These are phyloP conservation scores for Achlya flavicornis DNA, from an alignment of 2,888 invertebrate genomes.

Conservation along the genomic window DNA sequence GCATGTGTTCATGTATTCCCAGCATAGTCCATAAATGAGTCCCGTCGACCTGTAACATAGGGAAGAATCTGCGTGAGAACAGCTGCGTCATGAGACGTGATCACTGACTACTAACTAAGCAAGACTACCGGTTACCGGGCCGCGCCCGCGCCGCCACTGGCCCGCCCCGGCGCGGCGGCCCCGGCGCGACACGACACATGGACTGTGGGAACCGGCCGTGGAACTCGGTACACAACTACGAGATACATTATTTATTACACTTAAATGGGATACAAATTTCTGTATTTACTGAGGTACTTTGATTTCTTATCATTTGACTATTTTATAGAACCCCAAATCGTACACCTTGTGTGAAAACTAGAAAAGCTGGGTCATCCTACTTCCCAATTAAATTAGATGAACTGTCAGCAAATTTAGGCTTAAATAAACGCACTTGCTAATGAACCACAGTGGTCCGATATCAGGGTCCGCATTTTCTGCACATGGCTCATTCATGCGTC, in stretches of 20 bases:
- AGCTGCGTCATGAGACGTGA: slow-evolving; percentile 43
- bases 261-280: neutral
- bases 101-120: neutral
- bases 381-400: too few species aligned
- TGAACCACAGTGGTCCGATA: too few species aligned
- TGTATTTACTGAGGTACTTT: neutral
- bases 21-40: neutral
- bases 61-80: slow-evolving; percentile 49
- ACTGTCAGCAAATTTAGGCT: too few species aligned
- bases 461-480: too few species aligned
- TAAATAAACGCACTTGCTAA: too few species aligned
- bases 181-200: neutral
- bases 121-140: neutral
- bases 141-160: neutral
- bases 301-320: neutral
- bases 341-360: too few species aligned
- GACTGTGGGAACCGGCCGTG: slow-evolving; percentile 4
- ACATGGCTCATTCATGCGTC: too few species aligned
- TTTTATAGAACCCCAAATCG: too few species aligned
- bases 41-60: slow-evolving; percentile 33
- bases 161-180: neutral
- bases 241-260: neutral
- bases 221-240: neutral
- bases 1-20: neutral
- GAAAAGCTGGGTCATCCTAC: too few species aligned